Percentiles rank a stretch among this genome's conserved stretches.
Conservation (phyloP, 1,140 invertebrate species). For the Melitaea cinxia region DNA sequence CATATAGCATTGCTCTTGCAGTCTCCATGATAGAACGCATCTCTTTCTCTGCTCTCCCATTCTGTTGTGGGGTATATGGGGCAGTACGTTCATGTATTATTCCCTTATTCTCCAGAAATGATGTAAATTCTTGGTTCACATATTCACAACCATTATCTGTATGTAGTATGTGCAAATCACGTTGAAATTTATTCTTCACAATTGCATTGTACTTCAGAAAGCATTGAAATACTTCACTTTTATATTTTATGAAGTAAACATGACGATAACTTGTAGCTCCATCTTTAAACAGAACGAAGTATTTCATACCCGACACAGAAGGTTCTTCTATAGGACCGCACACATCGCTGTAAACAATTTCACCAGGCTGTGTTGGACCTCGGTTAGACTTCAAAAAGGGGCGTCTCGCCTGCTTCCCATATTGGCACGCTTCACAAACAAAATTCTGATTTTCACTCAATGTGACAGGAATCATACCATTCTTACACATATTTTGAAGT, state of each 20-base stretch:
- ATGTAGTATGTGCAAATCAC: conserved; percentile 1
- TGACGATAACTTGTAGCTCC: conserved; percentile 5
- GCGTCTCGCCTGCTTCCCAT: not conserved
- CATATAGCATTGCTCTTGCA: conserved; percentile 47
- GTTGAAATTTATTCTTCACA: conserved; percentile 22
- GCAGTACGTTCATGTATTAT: conserved; percentile 7
- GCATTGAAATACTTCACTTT: conserved; percentile 17
- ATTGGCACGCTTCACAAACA: not conserved
- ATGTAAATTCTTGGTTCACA: not conserved
- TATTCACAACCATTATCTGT: not conserved
- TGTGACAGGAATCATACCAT: not conserved
- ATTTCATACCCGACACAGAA: conserved; percentile 5
- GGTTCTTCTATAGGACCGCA: conserved; percentile 11
- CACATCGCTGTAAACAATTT: conserved; percentile 12
- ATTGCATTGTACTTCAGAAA: conserved; percentile 22
- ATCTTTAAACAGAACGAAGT: conserved; percentile 17
- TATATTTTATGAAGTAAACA: conserved; percentile 17
- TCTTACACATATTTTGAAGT: not conserved
- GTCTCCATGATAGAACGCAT: conserved; percentile 51
- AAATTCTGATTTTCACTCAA: not conserved
- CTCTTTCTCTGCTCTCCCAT: conserved; percentile 42
- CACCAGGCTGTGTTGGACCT: not conserved
- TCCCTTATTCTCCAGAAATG: not conserved
- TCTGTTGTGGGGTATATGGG: not conserved
- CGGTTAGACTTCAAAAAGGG: not conserved